A percentile compares a stretch with the other conserved stretches of the same genome.
phyloP scores from a whole-genome alignment of 2,113 vertebrate genomes.

The Glaucidium brasilianum region DNA sequence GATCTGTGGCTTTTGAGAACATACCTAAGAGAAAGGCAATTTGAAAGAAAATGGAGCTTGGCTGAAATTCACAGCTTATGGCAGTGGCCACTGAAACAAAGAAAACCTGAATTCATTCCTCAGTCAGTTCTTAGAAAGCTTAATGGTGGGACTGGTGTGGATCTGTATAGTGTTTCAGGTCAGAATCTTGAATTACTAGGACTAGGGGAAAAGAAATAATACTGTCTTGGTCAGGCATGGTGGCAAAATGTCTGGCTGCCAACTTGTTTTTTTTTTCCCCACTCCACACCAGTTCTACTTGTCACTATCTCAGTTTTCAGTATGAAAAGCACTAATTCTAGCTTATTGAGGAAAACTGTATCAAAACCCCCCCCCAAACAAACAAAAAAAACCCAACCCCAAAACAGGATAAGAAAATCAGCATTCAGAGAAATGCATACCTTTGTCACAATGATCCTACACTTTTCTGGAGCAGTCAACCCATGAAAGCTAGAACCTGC shows the following conservation, averaged over 20 bases:
- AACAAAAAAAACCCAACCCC: too few species aligned
- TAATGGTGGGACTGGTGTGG: neutral
- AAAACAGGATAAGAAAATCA: neutral
- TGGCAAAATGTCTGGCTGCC: neutral
- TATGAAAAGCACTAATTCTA: neutral
- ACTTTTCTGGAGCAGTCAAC: neutral
- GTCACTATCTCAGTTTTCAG: neutral
- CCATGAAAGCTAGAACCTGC: neutral
- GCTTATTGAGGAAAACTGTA: neutral
- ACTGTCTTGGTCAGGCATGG: neutral
- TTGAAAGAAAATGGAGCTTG: neutral
- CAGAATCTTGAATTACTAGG: neutral
- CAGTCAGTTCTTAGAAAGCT: neutral
- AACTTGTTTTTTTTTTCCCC: fast-evolving
- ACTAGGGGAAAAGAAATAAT: neutral
- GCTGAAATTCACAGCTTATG: neutral
- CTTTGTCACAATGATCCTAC: neutral
- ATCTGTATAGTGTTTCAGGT: neutral
- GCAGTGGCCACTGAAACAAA: neutral
- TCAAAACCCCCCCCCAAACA: neutral
- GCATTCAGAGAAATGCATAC: neutral
- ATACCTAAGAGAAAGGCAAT: neutral
- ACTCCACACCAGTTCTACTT: neutral
- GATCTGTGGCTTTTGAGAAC: neutral
- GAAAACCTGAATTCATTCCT: neutral